Conservation (phyloP, 2,888 invertebrate genomes). For the Cheilosia scutellata region DNA sequence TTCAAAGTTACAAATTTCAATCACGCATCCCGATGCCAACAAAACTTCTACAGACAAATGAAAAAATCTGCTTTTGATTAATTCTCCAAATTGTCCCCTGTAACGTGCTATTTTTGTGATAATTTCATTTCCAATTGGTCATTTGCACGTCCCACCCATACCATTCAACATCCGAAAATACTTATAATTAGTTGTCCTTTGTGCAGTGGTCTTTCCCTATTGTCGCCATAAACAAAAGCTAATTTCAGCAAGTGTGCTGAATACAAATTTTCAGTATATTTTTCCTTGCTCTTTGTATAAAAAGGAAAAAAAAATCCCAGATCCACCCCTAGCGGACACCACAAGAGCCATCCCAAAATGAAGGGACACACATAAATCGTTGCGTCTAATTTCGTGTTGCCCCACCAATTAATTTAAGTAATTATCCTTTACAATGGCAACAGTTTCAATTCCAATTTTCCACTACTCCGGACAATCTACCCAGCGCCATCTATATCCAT, state of each 20-base stretch:
- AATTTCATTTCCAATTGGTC: constrained; percentile 71
- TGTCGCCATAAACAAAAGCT: constrained; percentile 75
- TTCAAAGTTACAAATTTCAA: background rate
- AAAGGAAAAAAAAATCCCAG: constrained; percentile 6
- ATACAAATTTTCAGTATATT: constrained; percentile 67
- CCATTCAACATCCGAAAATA: constrained; percentile 59
- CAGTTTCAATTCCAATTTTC: constrained; percentile 75
- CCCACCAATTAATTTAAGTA: constrained; percentile 76
- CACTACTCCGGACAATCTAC: constrained; percentile 57
- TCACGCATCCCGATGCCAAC: background rate
- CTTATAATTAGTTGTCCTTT: constrained; percentile 74
- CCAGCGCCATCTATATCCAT: constrained; percentile 63
- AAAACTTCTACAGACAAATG: background rate
- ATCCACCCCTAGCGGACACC: constrained; percentile 44
- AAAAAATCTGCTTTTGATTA: constrained; percentile 59
- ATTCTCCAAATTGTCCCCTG: constrained; percentile 53
- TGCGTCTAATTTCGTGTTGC: constrained; percentile 75
- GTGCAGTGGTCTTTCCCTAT: constrained; percentile 63
- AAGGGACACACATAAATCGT: constrained; percentile 71
- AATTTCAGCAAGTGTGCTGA: constrained; percentile 73
- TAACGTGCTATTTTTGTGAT: constrained; percentile 58
- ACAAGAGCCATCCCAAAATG: constrained; percentile 62
- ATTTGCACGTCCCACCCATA: constrained; percentile 67
- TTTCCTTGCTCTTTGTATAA: constrained; percentile 26
- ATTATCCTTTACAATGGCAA: constrained; percentile 76